Evolutionary conservation across 2,797 vertebrate genomes (phyloP), one percentile per base, ranked within the genome.

Genomic region (Scolopax rusticola): DNA sequence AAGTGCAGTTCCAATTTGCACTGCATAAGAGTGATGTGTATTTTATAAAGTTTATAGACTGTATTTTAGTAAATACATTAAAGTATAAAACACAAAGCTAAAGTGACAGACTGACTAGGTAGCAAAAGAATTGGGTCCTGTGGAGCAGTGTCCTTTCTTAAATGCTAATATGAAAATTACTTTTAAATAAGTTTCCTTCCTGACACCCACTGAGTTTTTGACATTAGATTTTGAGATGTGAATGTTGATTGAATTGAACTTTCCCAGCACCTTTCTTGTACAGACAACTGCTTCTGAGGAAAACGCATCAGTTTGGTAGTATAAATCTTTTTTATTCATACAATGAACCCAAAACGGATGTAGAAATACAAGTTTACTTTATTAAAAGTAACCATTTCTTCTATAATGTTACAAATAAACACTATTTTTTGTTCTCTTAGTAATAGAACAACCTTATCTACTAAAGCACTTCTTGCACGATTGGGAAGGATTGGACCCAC

Each of bases 401-500:
- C 41, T 68, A 33, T 36, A n/a, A 28, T 47, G 17, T 71, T 63
- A n/a, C 25, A 79, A 89, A 76, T 57, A 65, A 89, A 50, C 23
- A 12, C 8, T 51, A 0, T 11, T 90, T 91, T 90, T 63, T 78
- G 8, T 65, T 80, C 19, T 38, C 15, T 70, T 9, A 98, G 98
- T 82, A 98, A 99, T n/a, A 96, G 97, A 92, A 77, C 94, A 3
- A 43, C 98, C 1, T 41, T 98, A 9, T 91, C 98, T 56, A 93
- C 97, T n/a, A 98, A 98, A 91, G 85, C 95, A 1, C 90, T 96
- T 7, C 75, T 98, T 6, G 61, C 98, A 3, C 97, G 93, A 2
- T 51, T 98, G 91, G 97, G 97, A 54, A 98, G 97, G 94, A 98
- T 97, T 14, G 97, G 97, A 25, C 97, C 97, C 3, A 97, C 97